Conservation (phyloP, 2,797 vertebrate species). For the Borostomias antarcticus region DNA sequence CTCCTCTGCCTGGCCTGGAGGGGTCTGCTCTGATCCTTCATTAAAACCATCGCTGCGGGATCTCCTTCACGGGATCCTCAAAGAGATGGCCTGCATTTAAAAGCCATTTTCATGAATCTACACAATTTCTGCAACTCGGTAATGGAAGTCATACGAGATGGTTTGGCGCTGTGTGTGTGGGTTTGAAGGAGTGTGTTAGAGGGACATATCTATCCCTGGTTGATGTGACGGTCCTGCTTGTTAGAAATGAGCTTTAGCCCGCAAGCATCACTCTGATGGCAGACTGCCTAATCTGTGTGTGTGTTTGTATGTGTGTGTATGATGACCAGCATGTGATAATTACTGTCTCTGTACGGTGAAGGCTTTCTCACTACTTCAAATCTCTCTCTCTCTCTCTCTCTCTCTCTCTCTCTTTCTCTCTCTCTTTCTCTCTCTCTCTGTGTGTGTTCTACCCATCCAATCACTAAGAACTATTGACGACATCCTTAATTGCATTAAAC, state of each 20-base stretch:
- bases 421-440: no score
- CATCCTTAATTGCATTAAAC: conserved; percentile 69
- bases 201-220: conserved; percentile 13
- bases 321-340: conserved; percentile 92
- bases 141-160: conserved; percentile 86
- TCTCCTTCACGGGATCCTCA: conserved; percentile 86
- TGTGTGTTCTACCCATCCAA: conserved; percentile 79
- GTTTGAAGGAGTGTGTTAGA: not conserved
- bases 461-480: conserved; percentile 51
- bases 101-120: conserved; percentile 94
- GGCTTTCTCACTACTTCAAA: conserved; percentile 55
- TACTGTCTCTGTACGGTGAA: conserved; percentile 78
- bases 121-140: conserved; percentile 86
- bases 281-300: conserved; percentile 47
- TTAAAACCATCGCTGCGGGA: conserved; percentile 96
- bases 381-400: no score
- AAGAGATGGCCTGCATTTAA: conserved; percentile 93
- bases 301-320: conserved; percentile 53
- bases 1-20: conserved; percentile 88
- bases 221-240: not conserved
- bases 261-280: conserved; percentile 72
- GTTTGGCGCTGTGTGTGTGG: conserved; percentile 76
- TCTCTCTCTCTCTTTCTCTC: no score
- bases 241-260: conserved; percentile 51
- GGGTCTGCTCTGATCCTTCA: conserved; percentile 96